These are phyloP conservation scores for Leptoteleia sp. DNA, from an alignment of 1,140 invertebrate genomes.

Conservation along the genomic window DNA sequence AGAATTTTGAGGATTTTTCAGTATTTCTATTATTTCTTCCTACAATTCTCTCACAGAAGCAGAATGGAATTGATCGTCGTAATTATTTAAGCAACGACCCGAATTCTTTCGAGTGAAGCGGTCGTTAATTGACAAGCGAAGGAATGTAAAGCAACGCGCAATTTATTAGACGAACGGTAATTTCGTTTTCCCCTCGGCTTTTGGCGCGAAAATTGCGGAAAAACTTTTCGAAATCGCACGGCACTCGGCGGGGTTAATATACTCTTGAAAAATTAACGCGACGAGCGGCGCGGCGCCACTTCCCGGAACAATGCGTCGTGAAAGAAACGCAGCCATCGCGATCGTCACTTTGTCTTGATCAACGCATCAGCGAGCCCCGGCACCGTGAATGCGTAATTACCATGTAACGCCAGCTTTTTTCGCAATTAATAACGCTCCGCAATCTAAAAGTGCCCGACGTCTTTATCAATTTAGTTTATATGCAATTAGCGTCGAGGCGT, in stretches of 20 bases:
- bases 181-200: too few species aligned
- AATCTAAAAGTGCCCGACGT: constrained; percentile 28
- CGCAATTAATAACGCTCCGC: constrained; percentile 57
- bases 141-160: too few species aligned
- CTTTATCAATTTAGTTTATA: constrained; percentile 46
- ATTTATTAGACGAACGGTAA: too few species aligned
- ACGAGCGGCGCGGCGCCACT: constrained; percentile 27
- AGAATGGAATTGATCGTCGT: too few species aligned
- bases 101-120: too few species aligned
- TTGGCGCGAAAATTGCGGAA: too few species aligned
- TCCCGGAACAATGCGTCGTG: constrained; percentile 52
- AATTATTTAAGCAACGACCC: too few species aligned
- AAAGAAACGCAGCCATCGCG: constrained; percentile 48
- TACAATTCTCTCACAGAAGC: too few species aligned
- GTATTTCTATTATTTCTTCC: too few species aligned
- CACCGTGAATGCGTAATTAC: constrained; percentile 62
- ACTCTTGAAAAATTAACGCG: constrained; percentile 34
- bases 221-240: neutral
- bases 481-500: constrained; percentile 30
- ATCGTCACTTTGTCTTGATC: constrained; percentile 63
- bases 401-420: constrained; percentile 58
- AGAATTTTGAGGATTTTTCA: too few species aligned
- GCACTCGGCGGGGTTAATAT: constrained; percentile 35
- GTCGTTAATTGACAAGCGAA: too few species aligned
- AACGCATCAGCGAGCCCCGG: constrained; percentile 51